Percentiles rank a stretch among this genome's conserved stretches.
Conservation (phyloP, 2,888 invertebrate species). For the Charanyca ferruginea region DNA sequence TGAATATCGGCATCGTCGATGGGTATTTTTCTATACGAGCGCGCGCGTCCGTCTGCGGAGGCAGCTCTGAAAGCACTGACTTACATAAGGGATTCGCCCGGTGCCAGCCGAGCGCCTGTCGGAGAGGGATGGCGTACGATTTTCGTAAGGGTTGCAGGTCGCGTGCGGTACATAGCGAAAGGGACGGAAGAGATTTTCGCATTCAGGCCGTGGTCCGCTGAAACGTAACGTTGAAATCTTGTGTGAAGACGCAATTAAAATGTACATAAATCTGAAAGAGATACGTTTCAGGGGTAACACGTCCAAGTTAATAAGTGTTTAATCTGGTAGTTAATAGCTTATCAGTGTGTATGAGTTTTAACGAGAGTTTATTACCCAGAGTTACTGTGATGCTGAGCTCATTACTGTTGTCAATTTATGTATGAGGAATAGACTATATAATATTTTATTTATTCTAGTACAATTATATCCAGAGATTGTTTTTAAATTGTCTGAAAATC, state of each 20-base stretch:
- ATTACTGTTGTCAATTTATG: constrained; percentile 16
- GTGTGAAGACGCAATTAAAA: constrained; percentile 89
- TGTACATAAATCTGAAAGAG: constrained; percentile 84
- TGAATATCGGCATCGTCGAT: constrained; percentile 78
- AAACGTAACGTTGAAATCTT: constrained; percentile 83
- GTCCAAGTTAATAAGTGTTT: constrained; percentile 79
- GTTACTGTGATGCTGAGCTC: constrained; percentile 18
- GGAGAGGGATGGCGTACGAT: constrained; percentile 81
- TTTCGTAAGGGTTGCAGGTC: constrained; percentile 82
- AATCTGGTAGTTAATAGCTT: constrained; percentile 74
- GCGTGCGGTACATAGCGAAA: constrained; percentile 76
- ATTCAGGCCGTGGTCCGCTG: constrained; percentile 75
- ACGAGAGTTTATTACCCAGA: constrained; percentile 23
- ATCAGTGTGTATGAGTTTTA: constrained; percentile 53
- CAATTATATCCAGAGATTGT: no score
- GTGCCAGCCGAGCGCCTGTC: constrained; percentile 80
- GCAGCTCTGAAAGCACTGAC: constrained; percentile 82
- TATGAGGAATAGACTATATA: background rate
- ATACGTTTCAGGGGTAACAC: constrained; percentile 76
- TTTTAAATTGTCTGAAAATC: no score
- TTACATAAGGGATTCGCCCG: constrained; percentile 89
- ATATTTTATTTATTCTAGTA: background rate
- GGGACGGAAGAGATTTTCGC: constrained; percentile 83
- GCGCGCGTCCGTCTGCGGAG: constrained; percentile 74
- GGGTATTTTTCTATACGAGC: constrained; percentile 59